Evolutionary conservation across 2,888 invertebrate species (phyloP), one percentile per base, ranked within the genome.

Genomic region (Stegophylla sp.): DNA sequence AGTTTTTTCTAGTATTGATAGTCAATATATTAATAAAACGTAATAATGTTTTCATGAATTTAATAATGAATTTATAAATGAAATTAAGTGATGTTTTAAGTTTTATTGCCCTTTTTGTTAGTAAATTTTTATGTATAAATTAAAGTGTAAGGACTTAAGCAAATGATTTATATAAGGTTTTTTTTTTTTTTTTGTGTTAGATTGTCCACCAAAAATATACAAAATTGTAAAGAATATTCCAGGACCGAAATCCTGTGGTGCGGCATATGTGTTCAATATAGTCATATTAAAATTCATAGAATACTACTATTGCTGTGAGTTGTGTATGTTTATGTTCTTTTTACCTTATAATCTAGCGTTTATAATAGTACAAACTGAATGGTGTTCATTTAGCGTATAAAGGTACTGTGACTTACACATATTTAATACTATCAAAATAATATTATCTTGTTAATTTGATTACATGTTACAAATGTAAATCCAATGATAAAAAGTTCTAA

Each of bases 361-460:
- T n/a, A n/a, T n/a, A n/a, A n/a, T n/a, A n/a, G 82, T 94, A 93
- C 85, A 89, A 89, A 84, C 89, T 94, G 87, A 91, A 91, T 83
- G 91, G 92, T 86, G 88, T 94, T 64, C 94, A 94, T 86, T 92
- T 92, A 85, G 93, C 92, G 83, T 94, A 94, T 87, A 89, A 90
- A 88, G 92, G 93, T 93, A 86, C 88, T 28, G 20, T 43, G 13
- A 28, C 61, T 15, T 43, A 2, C 20, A 43, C 13, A 43, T 5
- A 64, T 61, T 34, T 34, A 34, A 34, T 34, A 34, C n/a, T 5
- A 34, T 3, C 34, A 34, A 34, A 3, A 34, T 34, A 7, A 3
- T 7, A 34, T 34, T 5, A n/a, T n/a, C n/a, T n/a, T n/a, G n/a
- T n/a, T n/a, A n/a, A n/a, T n/a, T n/a, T n/a, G n/a, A n/a, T n/a